phyloP scores from a whole-genome alignment of 2,888 invertebrate genomes.

The Drosophila rellima region DNA sequence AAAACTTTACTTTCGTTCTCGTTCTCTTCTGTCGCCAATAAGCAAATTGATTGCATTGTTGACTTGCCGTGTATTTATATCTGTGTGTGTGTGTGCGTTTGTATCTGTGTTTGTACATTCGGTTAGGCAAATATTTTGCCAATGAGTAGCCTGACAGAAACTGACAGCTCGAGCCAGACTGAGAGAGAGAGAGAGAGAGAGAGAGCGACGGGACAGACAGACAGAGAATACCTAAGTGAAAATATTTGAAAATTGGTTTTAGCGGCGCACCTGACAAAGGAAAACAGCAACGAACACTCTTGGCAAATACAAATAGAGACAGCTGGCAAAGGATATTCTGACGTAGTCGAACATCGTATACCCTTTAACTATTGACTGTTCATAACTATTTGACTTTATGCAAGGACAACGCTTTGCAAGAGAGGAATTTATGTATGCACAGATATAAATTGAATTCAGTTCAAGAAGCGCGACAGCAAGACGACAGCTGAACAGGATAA shows the following conservation, averaged over 20 bases:
- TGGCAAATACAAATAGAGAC: slow-evolving; percentile 44
- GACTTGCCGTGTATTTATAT: slow-evolving; percentile 48
- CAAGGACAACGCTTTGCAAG: slow-evolving; percentile 29
- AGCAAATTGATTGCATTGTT: slow-evolving; percentile 74
- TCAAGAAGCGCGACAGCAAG: slow-evolving; percentile 73
- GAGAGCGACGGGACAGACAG: slow-evolving; percentile 2
- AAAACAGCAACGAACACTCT: slow-evolving; percentile 59
- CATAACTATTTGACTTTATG: slow-evolving; percentile 57
- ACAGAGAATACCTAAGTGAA: slow-evolving; percentile 69
- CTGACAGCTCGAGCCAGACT: slow-evolving; percentile 45
- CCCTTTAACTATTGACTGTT: slow-evolving; percentile 3
- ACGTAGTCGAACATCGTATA: slow-evolving; percentile 1
- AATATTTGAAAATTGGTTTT: slow-evolving; percentile 84
- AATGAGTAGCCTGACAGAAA: slow-evolving; percentile 65
- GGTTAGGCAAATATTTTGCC: slow-evolving; percentile 74
- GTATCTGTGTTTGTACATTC: slow-evolving; percentile 50
- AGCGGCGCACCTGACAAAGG: slow-evolving; percentile 80
- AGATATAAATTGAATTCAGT: slow-evolving; percentile 77
- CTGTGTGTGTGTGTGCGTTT: slow-evolving; percentile 29
- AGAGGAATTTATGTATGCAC: slow-evolving; percentile 44
- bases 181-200: background rate
- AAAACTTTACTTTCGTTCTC: slow-evolving; percentile 62
- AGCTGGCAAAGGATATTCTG: slow-evolving; percentile 11
- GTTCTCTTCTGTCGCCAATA: slow-evolving; percentile 42
- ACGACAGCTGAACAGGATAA: slow-evolving; percentile 39